phyloP scores from a whole-genome alignment of 2,113 vertebrate species.

The Aegotheles bennettii region DNA sequence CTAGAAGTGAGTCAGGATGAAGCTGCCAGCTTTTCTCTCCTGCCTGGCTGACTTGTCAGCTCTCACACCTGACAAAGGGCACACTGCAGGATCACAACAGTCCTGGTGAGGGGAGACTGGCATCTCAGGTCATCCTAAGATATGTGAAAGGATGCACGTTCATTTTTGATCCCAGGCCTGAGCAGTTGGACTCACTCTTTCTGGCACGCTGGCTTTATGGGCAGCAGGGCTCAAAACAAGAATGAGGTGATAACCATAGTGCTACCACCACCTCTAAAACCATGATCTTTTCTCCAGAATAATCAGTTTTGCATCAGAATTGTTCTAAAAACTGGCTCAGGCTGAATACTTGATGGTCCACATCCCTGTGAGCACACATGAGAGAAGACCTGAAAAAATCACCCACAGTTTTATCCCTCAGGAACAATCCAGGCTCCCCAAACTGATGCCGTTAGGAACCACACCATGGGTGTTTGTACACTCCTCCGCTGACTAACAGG shows the following conservation, averaged over 20 bases:
- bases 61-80: not conserved
- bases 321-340: not conserved
- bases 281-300: not conserved
- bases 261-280: not conserved
- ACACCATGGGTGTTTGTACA: rapidly evolving
- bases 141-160: rapidly evolving
- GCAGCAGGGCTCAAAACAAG: not conserved
- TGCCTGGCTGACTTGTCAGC: not conserved
- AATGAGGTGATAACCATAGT: not conserved
- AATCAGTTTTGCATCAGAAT: not conserved
- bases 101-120: not conserved
- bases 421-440: not conserved
- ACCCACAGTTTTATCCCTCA: rapidly evolving
- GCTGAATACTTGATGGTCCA: not conserved
- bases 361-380: not conserved
- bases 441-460: not conserved
- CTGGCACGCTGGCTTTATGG: not conserved
- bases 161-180: not conserved
- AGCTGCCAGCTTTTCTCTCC: not conserved
- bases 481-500: not conserved
- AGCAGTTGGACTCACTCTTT: rapidly evolving
- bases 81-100: rapidly evolving
- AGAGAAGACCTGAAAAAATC: not conserved
- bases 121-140: rapidly evolving
- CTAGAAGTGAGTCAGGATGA: not conserved